Conservation (phyloP, 1,140 invertebrate genomes). For the Zaprionus taronus region DNA sequence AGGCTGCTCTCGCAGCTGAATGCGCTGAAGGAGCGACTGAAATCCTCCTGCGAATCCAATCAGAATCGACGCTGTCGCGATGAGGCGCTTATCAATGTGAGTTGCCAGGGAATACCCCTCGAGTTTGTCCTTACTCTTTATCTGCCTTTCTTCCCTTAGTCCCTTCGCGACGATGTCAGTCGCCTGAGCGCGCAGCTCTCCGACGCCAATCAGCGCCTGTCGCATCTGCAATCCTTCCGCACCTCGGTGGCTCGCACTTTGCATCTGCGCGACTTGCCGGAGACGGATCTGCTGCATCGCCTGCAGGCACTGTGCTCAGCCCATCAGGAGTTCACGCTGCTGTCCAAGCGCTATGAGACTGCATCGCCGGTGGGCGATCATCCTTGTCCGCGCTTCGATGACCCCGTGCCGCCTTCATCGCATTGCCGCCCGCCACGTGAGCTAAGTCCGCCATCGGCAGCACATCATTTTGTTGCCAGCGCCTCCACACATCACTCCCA, state of each 20-base stretch:
- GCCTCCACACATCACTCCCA: slow-evolving; percentile 18
- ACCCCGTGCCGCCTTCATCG: slow-evolving; percentile 69
- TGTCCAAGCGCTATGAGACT: slow-evolving; percentile 86
- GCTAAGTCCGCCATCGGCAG: slow-evolving; percentile 50
- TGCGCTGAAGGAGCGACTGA: slow-evolving; percentile 74
- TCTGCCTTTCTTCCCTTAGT: slow-evolving; percentile 61
- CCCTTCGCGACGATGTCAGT: slow-evolving; percentile 89
- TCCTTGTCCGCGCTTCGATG: slow-evolving; percentile 79
- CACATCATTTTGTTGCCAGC: slow-evolving; percentile 30
- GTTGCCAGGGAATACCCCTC: slow-evolving; percentile 49
- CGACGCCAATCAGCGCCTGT: slow-evolving; percentile 90
- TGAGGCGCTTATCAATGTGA: slow-evolving; percentile 88
- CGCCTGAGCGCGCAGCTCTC: slow-evolving; percentile 89
- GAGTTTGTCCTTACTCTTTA: too few relatives aligned
- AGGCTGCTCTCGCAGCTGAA: slow-evolving; percentile 68
- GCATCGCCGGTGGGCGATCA: slow-evolving; percentile 80
- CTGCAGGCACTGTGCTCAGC: slow-evolving; percentile 85
- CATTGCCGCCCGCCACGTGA: slow-evolving; percentile 78
- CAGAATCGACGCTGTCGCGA: slow-evolving; percentile 83
- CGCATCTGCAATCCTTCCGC: slow-evolving; percentile 90
- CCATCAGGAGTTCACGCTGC: slow-evolving; percentile 88
- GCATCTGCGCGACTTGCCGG: slow-evolving; percentile 77
- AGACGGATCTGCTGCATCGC: slow-evolving; percentile 80
- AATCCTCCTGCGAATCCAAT: slow-evolving; percentile 78
- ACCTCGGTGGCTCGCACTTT: slow-evolving; percentile 88